Base-by-base conservation (phyloP, 1,140 invertebrate genomes). In the Drosophila cardini region DNA sequence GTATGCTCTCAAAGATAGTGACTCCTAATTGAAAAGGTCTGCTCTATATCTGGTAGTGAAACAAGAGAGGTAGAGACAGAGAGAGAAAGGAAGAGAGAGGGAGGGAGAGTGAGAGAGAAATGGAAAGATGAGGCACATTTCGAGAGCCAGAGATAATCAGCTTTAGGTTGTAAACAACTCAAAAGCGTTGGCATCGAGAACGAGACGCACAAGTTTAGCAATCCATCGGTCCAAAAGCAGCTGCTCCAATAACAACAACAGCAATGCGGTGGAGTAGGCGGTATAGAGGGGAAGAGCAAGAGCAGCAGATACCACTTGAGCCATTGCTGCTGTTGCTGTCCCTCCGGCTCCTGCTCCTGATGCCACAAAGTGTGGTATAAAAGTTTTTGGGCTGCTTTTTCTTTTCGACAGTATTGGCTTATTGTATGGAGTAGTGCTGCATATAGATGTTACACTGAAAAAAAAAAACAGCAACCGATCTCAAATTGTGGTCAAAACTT, bases 121-220 rank as follows among this genome's bases (percentile, higher is more conserved):
- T 13, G 10, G 13, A 10, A 34, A 50, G 16, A 16, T n/a, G 46
- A 53, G 53, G 53, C 53, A 42, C 10, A 40, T 56, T 56, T 42
- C 36, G 6, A 26, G 36, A 38, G 38, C 36, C 55, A 36, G 10
- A 62, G 57, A 62, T 70, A 62, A 70, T 62, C 67, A 70, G 67
- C 57, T 70, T 70, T 70, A 5, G 67, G 48, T 70, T 70, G 57
- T 70, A 53, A 70, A 38, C 57, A 69, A 61, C 65, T 52, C 56
- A 69, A 60, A 60, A 46, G 18, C 55, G 38, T 40, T 45, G 45
- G 38, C 48, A 62, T 36, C 21, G 30, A 26, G 21, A 36, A 55
- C 52, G 52, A 53, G 15, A n/a, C 48, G 57, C 38, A 43, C 48
- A 70, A 70, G 30, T 70, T 62, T 61, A 18, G 10, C 52, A 55